These are phyloP conservation scores for Bubo bubo DNA, from an alignment of 2,113 vertebrate species.

Conservation along the genomic window DNA sequence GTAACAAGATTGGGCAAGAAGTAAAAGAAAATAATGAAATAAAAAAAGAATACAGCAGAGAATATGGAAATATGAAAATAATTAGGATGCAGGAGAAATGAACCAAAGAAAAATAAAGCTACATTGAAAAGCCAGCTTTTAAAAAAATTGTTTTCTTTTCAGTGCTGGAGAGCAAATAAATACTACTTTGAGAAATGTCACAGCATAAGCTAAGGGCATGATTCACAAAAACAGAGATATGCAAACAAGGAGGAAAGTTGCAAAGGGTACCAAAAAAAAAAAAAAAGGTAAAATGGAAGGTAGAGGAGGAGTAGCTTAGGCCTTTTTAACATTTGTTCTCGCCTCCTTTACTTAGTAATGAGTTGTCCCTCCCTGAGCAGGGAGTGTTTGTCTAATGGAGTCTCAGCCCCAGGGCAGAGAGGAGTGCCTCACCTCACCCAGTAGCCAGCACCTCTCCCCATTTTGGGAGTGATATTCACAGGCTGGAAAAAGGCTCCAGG, in stretches of 20 bases:
- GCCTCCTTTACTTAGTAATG: background rate
- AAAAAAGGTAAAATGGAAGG: background rate
- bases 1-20: background rate
- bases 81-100: background rate
- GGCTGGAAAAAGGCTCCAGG: background rate
- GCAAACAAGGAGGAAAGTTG: background rate
- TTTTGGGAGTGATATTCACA: background rate
- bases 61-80: background rate
- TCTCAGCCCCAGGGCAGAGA: constrained; percentile 34
- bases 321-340: background rate
- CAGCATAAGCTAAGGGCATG: background rate
- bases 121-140: background rate
- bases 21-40: background rate
- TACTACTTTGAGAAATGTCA: background rate
- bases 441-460: constrained; percentile 23
- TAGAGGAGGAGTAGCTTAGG: background rate
- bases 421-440: constrained; percentile 47
- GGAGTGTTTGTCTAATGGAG: constrained; percentile 53
- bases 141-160: background rate
- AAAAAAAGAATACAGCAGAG: background rate
- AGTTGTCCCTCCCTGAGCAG: background rate
- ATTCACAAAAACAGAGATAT: background rate
- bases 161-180: background rate
- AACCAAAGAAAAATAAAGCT: background rate
- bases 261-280: background rate